Conservation (phyloP, 1,140 invertebrate genomes). For the Meteorus sp. region DNA sequence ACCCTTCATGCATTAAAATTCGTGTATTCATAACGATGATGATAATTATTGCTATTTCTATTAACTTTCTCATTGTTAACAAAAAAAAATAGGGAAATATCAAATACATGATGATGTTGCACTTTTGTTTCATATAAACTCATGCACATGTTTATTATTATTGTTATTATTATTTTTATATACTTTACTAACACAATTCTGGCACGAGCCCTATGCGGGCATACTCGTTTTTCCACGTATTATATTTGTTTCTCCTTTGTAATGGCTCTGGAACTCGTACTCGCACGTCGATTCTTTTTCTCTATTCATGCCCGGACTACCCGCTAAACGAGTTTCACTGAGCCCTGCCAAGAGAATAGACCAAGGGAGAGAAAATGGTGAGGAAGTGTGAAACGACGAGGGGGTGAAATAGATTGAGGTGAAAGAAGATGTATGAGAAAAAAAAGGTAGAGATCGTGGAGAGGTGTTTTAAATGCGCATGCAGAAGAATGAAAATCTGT, state of each 20-base stretch:
- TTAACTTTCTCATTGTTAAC: too few species aligned
- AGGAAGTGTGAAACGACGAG: too few species aligned
- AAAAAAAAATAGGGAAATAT: too few species aligned
- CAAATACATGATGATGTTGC: too few species aligned
- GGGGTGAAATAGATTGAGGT: background rate
- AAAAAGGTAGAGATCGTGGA: background rate
- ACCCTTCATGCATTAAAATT: too few species aligned
- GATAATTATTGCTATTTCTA: too few species aligned
- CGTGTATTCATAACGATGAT: too few species aligned
- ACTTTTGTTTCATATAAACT: background rate
- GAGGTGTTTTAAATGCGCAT: background rate
- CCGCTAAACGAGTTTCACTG: slow-evolving; percentile 12
- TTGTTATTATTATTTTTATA: slow-evolving; percentile 11
- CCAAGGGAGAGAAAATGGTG: slow-evolving; percentile 2
- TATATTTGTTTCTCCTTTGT: slow-evolving; percentile 22
- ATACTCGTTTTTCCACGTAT: slow-evolving; percentile 10
- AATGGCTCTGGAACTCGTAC: slow-evolving; percentile 1
- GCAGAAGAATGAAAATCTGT: too few species aligned
- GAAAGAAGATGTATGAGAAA: too few species aligned
- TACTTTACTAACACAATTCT: background rate
- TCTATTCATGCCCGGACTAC: slow-evolving; percentile 13
- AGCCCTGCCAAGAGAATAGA: slow-evolving; percentile 1
- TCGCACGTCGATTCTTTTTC: slow-evolving; percentile 17
- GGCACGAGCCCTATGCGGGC: slow-evolving; percentile 3
- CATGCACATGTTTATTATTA: background rate